Evolutionary conservation across 1,140 invertebrate species (phyloP).

Genomic region (Drosophila ambigua): DNA sequence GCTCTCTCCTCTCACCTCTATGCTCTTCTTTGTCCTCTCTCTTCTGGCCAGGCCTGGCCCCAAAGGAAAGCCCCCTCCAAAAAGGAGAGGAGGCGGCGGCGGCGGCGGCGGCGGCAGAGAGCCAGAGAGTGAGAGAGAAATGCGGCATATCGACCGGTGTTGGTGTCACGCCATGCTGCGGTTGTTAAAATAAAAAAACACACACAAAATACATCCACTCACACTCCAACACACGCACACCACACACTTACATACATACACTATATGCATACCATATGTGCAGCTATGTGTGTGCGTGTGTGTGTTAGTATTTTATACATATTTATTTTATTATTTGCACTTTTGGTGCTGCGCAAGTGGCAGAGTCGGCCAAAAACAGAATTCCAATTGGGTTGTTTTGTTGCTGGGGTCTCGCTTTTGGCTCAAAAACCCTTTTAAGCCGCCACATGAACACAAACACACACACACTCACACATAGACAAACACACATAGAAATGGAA

Average conservation of each 20-base stretch:
- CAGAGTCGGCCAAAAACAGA: constrained; percentile 32
- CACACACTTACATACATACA: constrained; percentile 3
- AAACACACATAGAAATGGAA: background rate
- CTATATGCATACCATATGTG: constrained; percentile 13
- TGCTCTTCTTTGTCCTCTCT: background rate
- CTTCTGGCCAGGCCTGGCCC: too few relatives aligned
- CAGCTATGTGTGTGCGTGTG: constrained; percentile 10
- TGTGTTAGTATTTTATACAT: constrained; percentile 25
- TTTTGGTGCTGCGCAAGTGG: constrained; percentile 56
- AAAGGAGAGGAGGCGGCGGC: background rate
- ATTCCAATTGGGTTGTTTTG: constrained; percentile 19
- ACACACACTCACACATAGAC: constrained; percentile 7
- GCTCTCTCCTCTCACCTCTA: background rate
- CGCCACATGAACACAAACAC: background rate
- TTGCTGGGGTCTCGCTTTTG: constrained; percentile 1
- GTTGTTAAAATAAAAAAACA: constrained; percentile 40
- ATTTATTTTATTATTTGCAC: constrained; percentile 80
- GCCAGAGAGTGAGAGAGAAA: constrained; percentile 53
- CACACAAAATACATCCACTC: constrained; percentile 8
- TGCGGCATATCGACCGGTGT: constrained; percentile 75
- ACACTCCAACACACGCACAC: constrained; percentile 4
- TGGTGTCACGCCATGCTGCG: constrained; percentile 56
- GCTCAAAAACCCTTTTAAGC: constrained; percentile 41
- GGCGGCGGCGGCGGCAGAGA: background rate
- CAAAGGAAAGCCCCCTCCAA: constrained; percentile 11